phyloP scores from a whole-genome alignment of 2,797 vertebrate species.

The Phalloptychus januarius region DNA sequence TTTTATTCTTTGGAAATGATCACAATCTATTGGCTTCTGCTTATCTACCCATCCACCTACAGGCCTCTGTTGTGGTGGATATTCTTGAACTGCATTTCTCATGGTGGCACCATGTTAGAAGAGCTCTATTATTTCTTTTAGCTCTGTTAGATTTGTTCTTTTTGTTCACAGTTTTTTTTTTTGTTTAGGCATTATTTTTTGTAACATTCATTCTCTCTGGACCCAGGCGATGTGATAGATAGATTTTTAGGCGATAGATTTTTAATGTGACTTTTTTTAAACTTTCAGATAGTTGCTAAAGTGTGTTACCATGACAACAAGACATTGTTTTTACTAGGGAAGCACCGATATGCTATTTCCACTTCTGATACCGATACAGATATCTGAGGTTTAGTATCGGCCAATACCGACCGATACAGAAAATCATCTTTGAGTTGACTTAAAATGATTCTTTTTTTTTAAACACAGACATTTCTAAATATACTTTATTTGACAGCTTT shows the following conservation, averaged over 20 bases:
- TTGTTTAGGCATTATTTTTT: not conserved
- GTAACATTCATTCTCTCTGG: not conserved
- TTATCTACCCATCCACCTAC: too few species aligned
- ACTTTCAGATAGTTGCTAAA: not conserved
- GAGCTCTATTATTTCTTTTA: not conserved
- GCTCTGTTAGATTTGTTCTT: not conserved
- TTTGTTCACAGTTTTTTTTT: not conserved
- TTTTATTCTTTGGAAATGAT: too few species aligned
- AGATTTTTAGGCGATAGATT: not conserved
- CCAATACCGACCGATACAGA: too few species aligned
- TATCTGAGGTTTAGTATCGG: too few species aligned
- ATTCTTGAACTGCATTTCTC: not conserved
- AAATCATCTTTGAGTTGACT: too few species aligned
- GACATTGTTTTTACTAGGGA: not conserved
- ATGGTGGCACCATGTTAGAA: not conserved
- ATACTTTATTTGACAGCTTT: too few species aligned
- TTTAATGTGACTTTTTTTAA: not conserved
- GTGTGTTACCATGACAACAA: not conserved
- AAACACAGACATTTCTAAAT: too few species aligned
- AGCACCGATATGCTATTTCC: too few species aligned
- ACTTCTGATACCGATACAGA: too few species aligned
- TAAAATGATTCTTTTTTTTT: too few species aligned
- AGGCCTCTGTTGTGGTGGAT: not conserved
- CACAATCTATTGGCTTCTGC: too few species aligned
- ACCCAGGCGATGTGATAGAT: not conserved